Percentiles rank a stretch among this genome's conserved stretches.
Conservation (phyloP, 2,797 vertebrate species). For the Phrynocephalus vlangalii region DNA sequence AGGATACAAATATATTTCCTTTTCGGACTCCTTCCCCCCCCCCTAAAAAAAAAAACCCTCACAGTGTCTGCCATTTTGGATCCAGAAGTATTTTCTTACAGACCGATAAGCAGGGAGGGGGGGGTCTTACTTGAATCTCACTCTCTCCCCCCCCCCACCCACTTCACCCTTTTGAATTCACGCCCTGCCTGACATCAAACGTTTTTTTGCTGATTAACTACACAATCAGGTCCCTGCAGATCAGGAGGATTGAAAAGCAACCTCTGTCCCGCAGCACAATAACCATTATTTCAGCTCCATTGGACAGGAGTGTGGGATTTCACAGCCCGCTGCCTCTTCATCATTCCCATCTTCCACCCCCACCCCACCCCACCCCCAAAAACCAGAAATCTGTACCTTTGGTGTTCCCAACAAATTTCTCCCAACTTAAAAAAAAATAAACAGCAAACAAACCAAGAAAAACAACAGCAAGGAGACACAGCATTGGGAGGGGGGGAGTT, state of each 20-base stretch:
- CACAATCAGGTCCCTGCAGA: slow-evolving; percentile 90
- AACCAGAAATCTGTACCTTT: slow-evolving; percentile 71
- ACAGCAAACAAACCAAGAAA: neutral
- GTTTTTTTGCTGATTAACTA: slow-evolving; percentile 86
- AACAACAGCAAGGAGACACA: no score
- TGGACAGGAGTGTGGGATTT: slow-evolving; percentile 93
- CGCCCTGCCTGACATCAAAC: slow-evolving; percentile 90
- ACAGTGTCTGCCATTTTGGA: slow-evolving; percentile 76
- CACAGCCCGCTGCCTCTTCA: slow-evolving; percentile 84
- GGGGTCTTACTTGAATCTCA: slow-evolving; percentile 67
- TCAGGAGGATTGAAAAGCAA: slow-evolving; percentile 83
- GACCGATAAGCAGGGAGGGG: slow-evolving; percentile 58
- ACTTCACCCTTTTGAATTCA: slow-evolving; percentile 83
- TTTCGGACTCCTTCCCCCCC: slow-evolving; percentile 14
- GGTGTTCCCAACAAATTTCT: slow-evolving; percentile 65
- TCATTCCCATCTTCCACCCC: slow-evolving; percentile 74
- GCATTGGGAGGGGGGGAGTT: no score
- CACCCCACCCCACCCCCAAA: neutral
- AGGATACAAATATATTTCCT: neutral
- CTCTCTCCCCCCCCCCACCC: slow-evolving; percentile 36
- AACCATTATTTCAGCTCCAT: slow-evolving; percentile 91
- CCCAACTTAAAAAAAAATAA: slow-evolving; percentile 50
- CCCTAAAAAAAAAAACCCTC: neutral
- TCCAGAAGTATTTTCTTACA: slow-evolving; percentile 74
- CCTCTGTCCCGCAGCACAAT: slow-evolving; percentile 87